Base-by-base conservation (phyloP, 2,888 invertebrate species). In the Dioctria rufipes region DNA sequence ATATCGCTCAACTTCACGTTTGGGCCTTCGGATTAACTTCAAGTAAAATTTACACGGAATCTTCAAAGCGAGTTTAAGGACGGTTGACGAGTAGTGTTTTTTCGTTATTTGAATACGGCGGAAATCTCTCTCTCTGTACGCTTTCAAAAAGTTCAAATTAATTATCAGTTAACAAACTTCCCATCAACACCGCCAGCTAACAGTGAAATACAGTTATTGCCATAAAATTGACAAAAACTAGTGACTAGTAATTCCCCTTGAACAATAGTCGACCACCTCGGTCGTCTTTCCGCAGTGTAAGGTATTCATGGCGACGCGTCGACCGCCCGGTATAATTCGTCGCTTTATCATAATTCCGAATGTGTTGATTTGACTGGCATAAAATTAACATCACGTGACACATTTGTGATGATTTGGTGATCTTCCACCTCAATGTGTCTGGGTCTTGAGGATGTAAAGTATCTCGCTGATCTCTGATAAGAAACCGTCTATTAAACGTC, bases 281-380 rank as follows among this genome's bases (percentile, higher is more conserved):
- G 46, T 13, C 67, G 46, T 37, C 25, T 5, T 37, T 63, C 58
- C n/a, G 43, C 67, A n/a, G 54, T 4, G 5, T 37, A 63, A 63
- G 4, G 13, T 40, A 40, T 63, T 63, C 63, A 25, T 39, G 43
- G 1, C 66, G 42, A 37, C 71, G 71, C 71, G 42, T 11, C 25
- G 25, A 25, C 25, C 25, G 25, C 25, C 25, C 60, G 73, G 60
- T 39, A 69, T 69, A 73, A 73, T 58, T 73, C 58, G 11, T 73
- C 60, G 77, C 46, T 63, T 63, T 77, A 77, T 77, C 63, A 77
- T 63, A 77, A 63, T 60, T 61, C 77, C 49, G 42, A 77, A 49
- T 63, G 63, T 77, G 63, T 61, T 77, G 77, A 77, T 63, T 77
- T 77, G 63, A 77, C 77, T 63, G 39, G 39, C 49, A 49, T 49